phyloP scores from a whole-genome alignment of 2,888 invertebrate species.

The Buathra laborator region DNA sequence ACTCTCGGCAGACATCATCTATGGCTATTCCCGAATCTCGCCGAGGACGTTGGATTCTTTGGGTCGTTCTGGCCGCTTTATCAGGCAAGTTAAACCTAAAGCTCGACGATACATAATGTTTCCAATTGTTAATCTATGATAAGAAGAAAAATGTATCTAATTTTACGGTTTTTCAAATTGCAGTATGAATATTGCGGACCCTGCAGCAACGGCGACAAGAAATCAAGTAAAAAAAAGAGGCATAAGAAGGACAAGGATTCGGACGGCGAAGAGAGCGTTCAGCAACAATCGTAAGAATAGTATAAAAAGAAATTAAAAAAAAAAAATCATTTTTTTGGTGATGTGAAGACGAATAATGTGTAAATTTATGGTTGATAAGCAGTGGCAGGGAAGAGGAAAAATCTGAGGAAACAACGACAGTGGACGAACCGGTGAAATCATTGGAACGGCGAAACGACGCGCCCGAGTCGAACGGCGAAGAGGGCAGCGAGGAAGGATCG shows the following conservation, averaged over 20 bases:
- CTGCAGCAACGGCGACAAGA: slow-evolving; percentile 85
- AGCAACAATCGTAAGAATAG: slow-evolving; percentile 80
- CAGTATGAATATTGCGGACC: slow-evolving; percentile 93
- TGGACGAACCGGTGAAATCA: slow-evolving; percentile 47
- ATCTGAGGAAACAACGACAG: slow-evolving; percentile 51
- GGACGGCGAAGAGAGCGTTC: slow-evolving; percentile 89
- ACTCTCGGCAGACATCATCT: slow-evolving; percentile 96
- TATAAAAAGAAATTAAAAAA: neutral
- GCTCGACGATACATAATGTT: neutral
- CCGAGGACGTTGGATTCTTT: slow-evolving; percentile 99
- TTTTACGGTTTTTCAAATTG: slow-evolving; percentile 53
- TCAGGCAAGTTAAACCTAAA: slow-evolving; percentile 87
- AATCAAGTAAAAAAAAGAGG: slow-evolving; percentile 89
- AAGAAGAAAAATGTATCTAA: slow-evolving; percentile 39
- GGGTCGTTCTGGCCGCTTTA: slow-evolving; percentile 99
- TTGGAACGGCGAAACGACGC: slow-evolving; percentile 61
- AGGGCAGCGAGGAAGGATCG: slow-evolving; percentile 86
- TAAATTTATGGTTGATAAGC: slow-evolving; percentile 16
- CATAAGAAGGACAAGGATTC: slow-evolving; percentile 93
- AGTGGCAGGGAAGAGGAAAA: slow-evolving; percentile 73
- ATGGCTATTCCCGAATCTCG: slow-evolving; percentile 99
- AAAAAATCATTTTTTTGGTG: neutral
- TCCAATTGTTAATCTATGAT: neutral
- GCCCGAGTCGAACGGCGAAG: slow-evolving; percentile 77
- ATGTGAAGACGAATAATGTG: neutral